Evolutionary conservation across 2,113 vertebrate species (phyloP), one percentile per base, ranked within the genome.

Genomic region (Anarhynchus alexandrinus): DNA sequence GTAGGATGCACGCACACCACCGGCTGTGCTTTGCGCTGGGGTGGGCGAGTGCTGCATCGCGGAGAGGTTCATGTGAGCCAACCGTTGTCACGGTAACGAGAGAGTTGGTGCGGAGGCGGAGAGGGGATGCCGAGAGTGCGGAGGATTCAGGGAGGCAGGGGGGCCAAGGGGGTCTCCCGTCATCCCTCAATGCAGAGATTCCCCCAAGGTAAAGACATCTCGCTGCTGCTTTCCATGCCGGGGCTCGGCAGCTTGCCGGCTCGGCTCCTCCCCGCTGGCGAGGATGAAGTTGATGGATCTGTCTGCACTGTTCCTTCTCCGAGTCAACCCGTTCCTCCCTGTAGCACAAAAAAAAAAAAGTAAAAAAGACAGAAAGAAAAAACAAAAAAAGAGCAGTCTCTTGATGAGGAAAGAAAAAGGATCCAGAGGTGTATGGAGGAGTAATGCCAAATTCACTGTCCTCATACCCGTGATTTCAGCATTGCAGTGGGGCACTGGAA

Each of bases 81-180:
- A 17, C 76, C 16, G 91, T 97, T 95, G 95, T 88, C 96, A 97
- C 15, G 91, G 96, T 73, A 95, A 97, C 94, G 6, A 8, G 71
- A 82, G 88, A 85, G 82, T 71, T 25, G 72, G 38, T 9, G 70
- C 15, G 32, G 90, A 93, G 95, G 87, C 19, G 43, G 92, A 20
- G 83, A 86, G 67, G 93, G 92, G 94, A 96, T 91, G 87, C 84
- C 12, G 62, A 91, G 92, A 74, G 84, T 49, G 84, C 5, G 4
- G 95, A 38, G 86, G 64, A 88, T 54, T 49, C 6, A 1, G 82
- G 52, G 61, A 78, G 42, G 61, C 40, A 40, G 82, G 9, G 61
- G 43, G 73, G 70, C 27, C 9, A 19, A 58, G 74, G 80, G 83
- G 54, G 12, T 97, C 93, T 92, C 74, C 82, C 15, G 0, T 49